Base-by-base conservation (phyloP, 2,113 vertebrate species). In the Phocoena sinus region DNA sequence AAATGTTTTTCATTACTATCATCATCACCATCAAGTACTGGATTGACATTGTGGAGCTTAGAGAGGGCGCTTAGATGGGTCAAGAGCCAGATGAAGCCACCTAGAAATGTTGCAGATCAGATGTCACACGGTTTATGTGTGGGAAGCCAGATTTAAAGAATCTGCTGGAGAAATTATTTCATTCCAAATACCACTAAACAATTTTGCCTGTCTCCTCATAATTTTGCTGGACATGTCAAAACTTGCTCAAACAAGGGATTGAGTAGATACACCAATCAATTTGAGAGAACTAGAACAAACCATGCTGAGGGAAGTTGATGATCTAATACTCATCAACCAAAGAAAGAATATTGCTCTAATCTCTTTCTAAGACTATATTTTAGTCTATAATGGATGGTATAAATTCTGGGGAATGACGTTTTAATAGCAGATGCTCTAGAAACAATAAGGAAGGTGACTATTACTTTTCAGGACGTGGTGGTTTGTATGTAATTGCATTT, bases 351-450 rank as follows among this genome's bases (percentile, higher is more conserved):
- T 36, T 56, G 58, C 26, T 65, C 21, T 44, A 44, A 60, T 25
- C 15, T 81, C 4, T 76, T 89, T 92, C 81, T 60, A 62, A 85
- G 53, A 41, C 15, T 89, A 28, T 65, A 70, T 73, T 76, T 90
- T 82, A 62, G n/a, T 89, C 26, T 83, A 11, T 21, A 92, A 74
- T 76, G 3, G 79, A 79, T 86, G 7, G 33, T 21, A 62, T 87
- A 67, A 73, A 93, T 89, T 97, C 58, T 7, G 33, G 14, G 38
- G 81, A 82, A 93, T 94, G 77, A 65, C 44, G 74, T 97, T 97
- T 94, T 74, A 92, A 91, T 89, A 82, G 73, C 28, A 83, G 23
- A 65, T 86, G 73, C 41, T 94, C 63, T 65, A 74, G 50, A 97
- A 96, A 93, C 36, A 67, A 81, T 81, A 88, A 97, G 71, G 36